Evolutionary conservation across 1,140 invertebrate species (phyloP).

Genomic region (Acyrthosiphon pisum): DNA sequence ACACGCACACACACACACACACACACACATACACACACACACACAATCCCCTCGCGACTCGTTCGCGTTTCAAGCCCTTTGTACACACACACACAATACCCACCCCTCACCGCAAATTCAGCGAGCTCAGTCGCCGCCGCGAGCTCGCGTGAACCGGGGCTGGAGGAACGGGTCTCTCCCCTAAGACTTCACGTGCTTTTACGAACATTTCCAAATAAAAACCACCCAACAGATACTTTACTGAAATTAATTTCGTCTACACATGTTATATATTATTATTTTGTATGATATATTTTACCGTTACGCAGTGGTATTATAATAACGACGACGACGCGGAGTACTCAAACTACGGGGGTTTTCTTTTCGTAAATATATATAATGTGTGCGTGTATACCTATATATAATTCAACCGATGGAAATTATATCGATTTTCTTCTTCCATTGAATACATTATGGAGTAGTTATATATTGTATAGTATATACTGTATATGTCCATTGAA

Average conservation of each 20-base stretch:
- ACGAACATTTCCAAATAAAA: constrained; percentile 20
- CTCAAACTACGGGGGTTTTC: neutral
- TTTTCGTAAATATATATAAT: constrained; percentile 14
- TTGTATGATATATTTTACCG: constrained; percentile 12
- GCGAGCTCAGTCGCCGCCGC: neutral
- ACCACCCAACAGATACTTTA: constrained; percentile 12
- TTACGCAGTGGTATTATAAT: neutral
- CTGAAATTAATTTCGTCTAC: constrained; percentile 23
- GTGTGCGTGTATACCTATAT: neutral
- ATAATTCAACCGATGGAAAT: constrained; percentile 7
- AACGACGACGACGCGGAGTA: neutral
- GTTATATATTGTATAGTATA: neutral
- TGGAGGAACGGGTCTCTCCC: neutral
- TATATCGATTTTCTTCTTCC: neutral
- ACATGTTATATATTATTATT: neutral
- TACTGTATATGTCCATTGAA: neutral
- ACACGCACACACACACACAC: neutral
- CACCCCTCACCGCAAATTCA: neutral
- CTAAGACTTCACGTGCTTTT: neutral
- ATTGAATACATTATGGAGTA: neutral
- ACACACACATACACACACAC: neutral
- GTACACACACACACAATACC: neutral
- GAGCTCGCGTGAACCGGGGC: neutral
- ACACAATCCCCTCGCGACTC: constrained; percentile 6
- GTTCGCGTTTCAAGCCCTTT: neutral